Percentiles rank a stretch among this genome's conserved stretches.
phyloP scores from a whole-genome alignment of 2,113 vertebrate genomes.

The Himantopus leucocephalus region DNA sequence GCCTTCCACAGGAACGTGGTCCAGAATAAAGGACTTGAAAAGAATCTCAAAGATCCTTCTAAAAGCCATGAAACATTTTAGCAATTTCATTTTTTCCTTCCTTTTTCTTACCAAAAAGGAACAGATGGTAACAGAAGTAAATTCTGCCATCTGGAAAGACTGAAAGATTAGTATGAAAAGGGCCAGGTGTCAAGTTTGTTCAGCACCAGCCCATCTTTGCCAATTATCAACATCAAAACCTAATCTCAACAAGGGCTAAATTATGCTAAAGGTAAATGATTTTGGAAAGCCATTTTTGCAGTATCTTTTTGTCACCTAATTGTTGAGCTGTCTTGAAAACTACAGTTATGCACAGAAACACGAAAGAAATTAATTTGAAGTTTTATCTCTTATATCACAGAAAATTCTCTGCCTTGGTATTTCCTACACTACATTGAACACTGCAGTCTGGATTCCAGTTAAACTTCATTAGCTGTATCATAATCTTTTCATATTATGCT shows the following conservation, averaged over 20 bases:
- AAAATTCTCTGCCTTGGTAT: neutral
- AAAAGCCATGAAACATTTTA: slow-evolving; percentile 19
- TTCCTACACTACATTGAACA: neutral
- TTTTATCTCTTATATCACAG: neutral
- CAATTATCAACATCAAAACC: slow-evolving; percentile 1
- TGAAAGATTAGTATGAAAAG: slow-evolving; percentile 13
- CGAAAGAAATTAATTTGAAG: neutral
- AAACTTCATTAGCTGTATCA: neutral
- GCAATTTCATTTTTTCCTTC: neutral
- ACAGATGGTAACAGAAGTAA: slow-evolving; percentile 39
- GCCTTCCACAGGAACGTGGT: neutral
- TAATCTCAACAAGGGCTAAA: neutral
- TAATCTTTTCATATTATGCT: neutral
- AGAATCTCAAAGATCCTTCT: neutral
- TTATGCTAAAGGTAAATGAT: neutral
- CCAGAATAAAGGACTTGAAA: neutral
- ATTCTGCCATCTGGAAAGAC: slow-evolving; percentile 40
- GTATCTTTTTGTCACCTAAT: neutral
- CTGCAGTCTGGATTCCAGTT: neutral
- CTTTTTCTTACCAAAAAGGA: neutral
- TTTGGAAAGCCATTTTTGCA: neutral
- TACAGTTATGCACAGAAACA: neutral
- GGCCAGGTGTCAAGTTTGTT: slow-evolving; percentile 36
- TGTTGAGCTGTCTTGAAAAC: neutral
- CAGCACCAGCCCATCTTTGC: neutral